Evolutionary conservation across 1,140 invertebrate species (phyloP).

Genomic region (Alviniconcha marisindica): DNA sequence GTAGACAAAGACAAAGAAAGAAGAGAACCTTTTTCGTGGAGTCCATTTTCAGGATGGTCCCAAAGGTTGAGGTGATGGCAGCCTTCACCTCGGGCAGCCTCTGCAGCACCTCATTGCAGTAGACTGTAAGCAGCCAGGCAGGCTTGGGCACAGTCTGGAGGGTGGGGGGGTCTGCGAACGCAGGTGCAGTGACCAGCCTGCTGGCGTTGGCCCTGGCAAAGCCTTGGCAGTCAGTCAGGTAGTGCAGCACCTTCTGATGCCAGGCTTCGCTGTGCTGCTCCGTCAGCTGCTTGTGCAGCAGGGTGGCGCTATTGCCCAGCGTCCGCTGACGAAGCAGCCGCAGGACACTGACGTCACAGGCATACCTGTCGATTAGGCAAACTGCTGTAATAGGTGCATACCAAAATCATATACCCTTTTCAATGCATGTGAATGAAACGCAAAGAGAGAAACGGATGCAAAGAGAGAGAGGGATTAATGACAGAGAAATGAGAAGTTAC

Average conservation of each 20-base stretch:
- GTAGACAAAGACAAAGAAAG: no score
- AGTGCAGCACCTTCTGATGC: slow-evolving; percentile 14
- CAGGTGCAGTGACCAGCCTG: slow-evolving; percentile 17
- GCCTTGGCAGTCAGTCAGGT: slow-evolving; percentile 37
- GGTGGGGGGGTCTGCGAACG: not conserved
- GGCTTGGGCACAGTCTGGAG: slow-evolving; percentile 28
- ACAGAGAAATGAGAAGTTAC: no score
- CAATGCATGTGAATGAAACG: no score
- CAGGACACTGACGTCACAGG: not conserved
- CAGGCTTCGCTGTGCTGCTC: slow-evolving; percentile 42
- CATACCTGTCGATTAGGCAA: not conserved
- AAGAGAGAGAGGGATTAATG: no score
- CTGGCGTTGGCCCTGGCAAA: slow-evolving; percentile 1
- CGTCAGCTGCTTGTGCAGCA: slow-evolving; percentile 39
- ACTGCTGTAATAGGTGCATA: not conserved
- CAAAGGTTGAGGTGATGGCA: slow-evolving; percentile 55
- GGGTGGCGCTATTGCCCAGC: slow-evolving; percentile 47
- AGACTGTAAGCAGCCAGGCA: slow-evolving; percentile 52
- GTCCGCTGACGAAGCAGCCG: slow-evolving; percentile 38
- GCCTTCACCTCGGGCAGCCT: slow-evolving; percentile 52
- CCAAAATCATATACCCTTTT: not conserved
- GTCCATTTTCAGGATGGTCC: slow-evolving; percentile 57
- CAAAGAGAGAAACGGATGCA: no score
- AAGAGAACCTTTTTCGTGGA: slow-evolving; percentile 55
- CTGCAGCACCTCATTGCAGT: slow-evolving; percentile 47